Evolutionary conservation across 2,888 invertebrate genomes (phyloP).

Genomic region (Phaonia tiefii): DNA sequence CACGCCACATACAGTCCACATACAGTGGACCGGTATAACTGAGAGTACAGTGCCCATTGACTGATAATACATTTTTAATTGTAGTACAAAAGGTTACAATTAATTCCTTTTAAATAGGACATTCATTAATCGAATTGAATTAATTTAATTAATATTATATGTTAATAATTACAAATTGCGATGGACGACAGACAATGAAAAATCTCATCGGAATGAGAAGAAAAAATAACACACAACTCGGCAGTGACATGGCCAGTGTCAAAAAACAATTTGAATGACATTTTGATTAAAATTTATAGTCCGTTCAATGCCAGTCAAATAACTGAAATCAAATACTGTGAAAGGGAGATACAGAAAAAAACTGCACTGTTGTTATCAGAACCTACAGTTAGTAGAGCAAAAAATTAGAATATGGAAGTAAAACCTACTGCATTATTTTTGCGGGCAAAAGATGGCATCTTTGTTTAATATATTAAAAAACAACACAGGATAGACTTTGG

Average conservation of each 20-base stretch:
- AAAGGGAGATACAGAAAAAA: neutral
- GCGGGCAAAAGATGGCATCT: too few species aligned
- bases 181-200: neutral
- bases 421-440: too few species aligned
- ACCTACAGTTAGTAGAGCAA: too few species aligned
- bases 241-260: conserved; percentile 9
- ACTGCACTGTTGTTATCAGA: too few species aligned
- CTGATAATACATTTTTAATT: conserved; percentile 35
- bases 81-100: conserved; percentile 35
- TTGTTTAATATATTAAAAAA: too few species aligned
- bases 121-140: conserved; percentile 35
- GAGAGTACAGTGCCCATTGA: neutral
- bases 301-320: neutral
- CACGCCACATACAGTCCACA: too few species aligned
- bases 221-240: neutral
- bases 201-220: neutral
- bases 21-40: too few species aligned
- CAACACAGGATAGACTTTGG: too few species aligned
- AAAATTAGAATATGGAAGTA: too few species aligned
- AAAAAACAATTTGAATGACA: conserved; percentile 35
- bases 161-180: conserved; percentile 33
- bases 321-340: too few species aligned
- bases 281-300: conserved; percentile 35
- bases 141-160: conserved; percentile 40
- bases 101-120: conserved; percentile 39